A percentile compares a stretch with the other conserved stretches of the same genome.
These are phyloP conservation scores for Zelostemma sp. DNA, from an alignment of 1,140 invertebrate species.

Conservation along the genomic window DNA sequence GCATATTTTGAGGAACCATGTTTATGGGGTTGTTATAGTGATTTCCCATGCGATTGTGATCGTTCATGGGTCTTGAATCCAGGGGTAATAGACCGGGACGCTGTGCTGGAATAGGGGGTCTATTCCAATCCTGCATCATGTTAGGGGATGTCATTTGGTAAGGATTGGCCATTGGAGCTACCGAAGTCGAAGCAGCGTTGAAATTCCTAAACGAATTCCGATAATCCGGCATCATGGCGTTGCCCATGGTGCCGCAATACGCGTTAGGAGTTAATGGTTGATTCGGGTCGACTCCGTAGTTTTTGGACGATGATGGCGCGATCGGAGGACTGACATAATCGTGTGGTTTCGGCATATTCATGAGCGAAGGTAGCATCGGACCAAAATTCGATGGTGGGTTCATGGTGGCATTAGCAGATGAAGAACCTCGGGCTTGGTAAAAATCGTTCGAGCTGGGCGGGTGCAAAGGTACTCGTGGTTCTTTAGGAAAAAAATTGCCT, in stretches of 20 bases:
- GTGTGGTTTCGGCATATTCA: background rate
- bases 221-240: constrained; percentile 19
- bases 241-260: constrained; percentile 17
- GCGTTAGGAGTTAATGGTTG: constrained; percentile 11
- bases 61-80: constrained; percentile 8
- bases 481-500: background rate
- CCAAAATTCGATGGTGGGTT: too few relatives aligned
- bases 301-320: background rate
- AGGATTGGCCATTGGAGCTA: background rate
- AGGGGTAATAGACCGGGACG: background rate
- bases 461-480: too few relatives aligned
- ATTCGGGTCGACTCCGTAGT: background rate
- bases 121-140: constrained; percentile 30
- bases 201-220: constrained; percentile 16
- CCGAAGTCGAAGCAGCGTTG: constrained; percentile 1
- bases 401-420: too few relatives aligned
- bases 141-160: constrained; percentile 22
- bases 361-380: too few relatives aligned
- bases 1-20: background rate
- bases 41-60: background rate
- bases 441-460: too few relatives aligned
- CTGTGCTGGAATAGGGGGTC: constrained; percentile 9
- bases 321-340: background rate
- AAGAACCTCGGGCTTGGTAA: too few relatives aligned
- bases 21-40: background rate